Evolutionary conservation across 2,888 invertebrate species (phyloP), one percentile per base, ranked within the genome.

Genomic region (Drosophila aldrichi): DNA sequence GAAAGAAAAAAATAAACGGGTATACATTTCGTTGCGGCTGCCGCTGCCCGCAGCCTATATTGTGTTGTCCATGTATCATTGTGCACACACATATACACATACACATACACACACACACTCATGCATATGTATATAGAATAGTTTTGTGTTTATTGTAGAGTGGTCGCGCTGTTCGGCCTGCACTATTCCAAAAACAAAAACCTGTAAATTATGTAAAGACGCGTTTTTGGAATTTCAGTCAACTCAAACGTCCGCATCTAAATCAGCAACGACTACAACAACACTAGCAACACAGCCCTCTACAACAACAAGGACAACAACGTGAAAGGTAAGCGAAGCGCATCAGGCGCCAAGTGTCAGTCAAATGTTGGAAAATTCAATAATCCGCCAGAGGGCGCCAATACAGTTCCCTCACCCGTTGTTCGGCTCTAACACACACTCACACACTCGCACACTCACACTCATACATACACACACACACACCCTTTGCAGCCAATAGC

Each of bases 331-430:
- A 74, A 83, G 86, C 66, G 59, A 52, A 67, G 71, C 72, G 64
- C 79, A 81, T 77, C 77, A 84, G 82, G 79, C 88, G 88, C 74
- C 82, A 88, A 84, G 71, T 85, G 90, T 88, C 80, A 81, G 80
- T 82, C 80, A 76, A 89, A 88, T 76, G 86, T 88, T 84, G 88
- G 90, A 84, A 84, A 84, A 84, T 84, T 84, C 84, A 84, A 84
- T 84, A 84, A 84, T 89, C 86, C 88, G 82, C 86, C 82, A 74
- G 60, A 72, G 88, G 80, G 88, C 76, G 73, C 82, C 81, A 79
- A 70, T 85, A 25, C 32, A 51, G 48, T 36, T 32, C 48, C 43
- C 22, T 29, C 36, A 43, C n/a, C 55, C 38, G 34, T n/a, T 25
- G 34, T 49, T 38, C 57, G 52, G 48, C 49, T 29, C 34, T 29